Base-by-base conservation (phyloP, 2,797 vertebrate species). In the Phalanger gymnotis region DNA sequence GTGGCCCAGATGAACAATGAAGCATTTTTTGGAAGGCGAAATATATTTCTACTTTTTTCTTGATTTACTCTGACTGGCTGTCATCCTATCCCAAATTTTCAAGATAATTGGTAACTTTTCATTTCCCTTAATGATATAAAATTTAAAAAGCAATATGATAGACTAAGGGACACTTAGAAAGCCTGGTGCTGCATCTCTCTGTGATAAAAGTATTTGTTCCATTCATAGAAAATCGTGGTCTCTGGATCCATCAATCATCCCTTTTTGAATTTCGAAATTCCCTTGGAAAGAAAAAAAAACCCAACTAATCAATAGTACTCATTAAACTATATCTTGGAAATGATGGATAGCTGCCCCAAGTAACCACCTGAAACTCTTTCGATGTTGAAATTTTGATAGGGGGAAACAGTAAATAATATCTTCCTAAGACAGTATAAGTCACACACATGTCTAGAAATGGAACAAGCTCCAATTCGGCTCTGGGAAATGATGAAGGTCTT, bases 251-350 rank as follows among this genome's bases (percentile, higher is more conserved):
- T 14, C 30, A 0, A 54, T 31, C 0, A 93, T 0, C 28, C 1
- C 89, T 54, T 54, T 96, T 73, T 97, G 30, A 95, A 95, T 47
- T 54, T 56, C 1, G 92, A 92, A 66, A 95, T 93, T 93, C 12
- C 90, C 40, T 91, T 73, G 66, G 93, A 93, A 95, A 92, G 4
- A 51, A 54, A 91, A 58, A 12, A 93, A 55, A 0, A 53, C 27
- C 9, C 73, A 93, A 61, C 2, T 40, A 90, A 94, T 53, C 19
- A 89, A 81, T 27, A 55, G 54, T 30, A 92, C 11, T 96, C 51
- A 54, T 90, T 92, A 28, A 91, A 10, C 40, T 92, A 7, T 28
- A 81, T 13, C 12, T 30, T 94, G 47, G 1, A 96, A 94, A 92
- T 95, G 51, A 93, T 6, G 91, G 10, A 92, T 0, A 0, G 56